Conservation (phyloP, 2,113 vertebrate genomes). For the Micromys minutus region DNA sequence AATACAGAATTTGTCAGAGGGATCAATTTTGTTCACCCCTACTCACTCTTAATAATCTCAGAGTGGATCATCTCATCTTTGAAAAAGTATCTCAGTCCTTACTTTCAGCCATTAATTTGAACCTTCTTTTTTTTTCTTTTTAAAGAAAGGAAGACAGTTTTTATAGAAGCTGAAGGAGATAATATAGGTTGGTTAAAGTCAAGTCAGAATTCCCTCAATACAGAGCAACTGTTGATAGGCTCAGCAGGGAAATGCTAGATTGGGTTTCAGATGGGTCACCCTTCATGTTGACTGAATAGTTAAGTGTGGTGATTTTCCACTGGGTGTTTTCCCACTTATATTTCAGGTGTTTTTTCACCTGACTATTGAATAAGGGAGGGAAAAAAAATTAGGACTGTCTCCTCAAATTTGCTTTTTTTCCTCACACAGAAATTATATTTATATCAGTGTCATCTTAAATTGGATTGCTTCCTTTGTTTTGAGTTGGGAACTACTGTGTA, state of each 20-base stretch:
- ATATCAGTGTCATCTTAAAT: conserved; percentile 57
- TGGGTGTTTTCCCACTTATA: background rate
- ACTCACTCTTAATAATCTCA: conserved; percentile 64
- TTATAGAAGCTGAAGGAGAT: conserved; percentile 24
- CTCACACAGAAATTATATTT: conserved; percentile 21
- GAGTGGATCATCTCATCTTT: conserved; percentile 61
- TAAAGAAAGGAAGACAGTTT: background rate
- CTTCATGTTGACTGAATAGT: conserved; percentile 35
- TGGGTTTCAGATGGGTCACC: background rate
- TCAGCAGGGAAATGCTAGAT: background rate
- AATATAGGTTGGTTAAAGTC: background rate
- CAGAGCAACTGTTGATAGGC: conserved; percentile 7
- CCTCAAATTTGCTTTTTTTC: conserved; percentile 25
- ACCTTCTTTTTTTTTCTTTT: conserved; percentile 18
- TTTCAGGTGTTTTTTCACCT: conserved; percentile 51
- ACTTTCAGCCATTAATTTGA: conserved; percentile 60
- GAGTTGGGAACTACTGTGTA: conserved; percentile 54
- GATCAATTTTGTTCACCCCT: conserved; percentile 58
- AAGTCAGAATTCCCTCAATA: conserved; percentile 41
- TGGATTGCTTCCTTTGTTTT: conserved; percentile 64
- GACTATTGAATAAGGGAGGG: background rate
- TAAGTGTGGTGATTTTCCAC: background rate
- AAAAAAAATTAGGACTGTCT: background rate
- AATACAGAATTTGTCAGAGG: conserved; percentile 58
- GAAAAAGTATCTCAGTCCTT: conserved; percentile 38